Evolutionary conservation across 2,888 invertebrate genomes (phyloP), one percentile per base, ranked within the genome.

Genomic region (Elegia similella): DNA sequence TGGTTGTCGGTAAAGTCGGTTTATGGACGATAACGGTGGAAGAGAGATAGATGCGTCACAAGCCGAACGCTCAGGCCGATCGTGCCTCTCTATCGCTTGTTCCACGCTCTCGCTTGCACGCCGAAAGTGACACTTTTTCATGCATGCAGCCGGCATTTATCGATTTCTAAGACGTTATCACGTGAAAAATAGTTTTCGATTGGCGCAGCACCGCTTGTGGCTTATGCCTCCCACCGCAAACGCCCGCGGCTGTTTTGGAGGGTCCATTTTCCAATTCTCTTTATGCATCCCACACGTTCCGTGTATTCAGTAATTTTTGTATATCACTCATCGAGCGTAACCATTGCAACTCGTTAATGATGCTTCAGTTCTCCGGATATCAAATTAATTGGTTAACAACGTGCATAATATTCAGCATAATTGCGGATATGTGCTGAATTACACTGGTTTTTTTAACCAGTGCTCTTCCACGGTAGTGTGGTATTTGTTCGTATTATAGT

Each of bases 181-280:
- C n/a, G n/a, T n/a, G n/a, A n/a, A 23, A 3, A 23, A 23, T 23
- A 3, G 23, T 23, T 12, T 12, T 8, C 12, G 6, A n/a, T 38
- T 12, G n/a, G 3, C 6, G 5, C 10, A 34, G 3, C 1, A 12
- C 17, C 57, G 54, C 61, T 56, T 16, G 8, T 54, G 50, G 66
- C 63, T 63, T 60, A 34, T 66, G 12, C 57, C 65, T 70, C 69
- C 56, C 29, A 61, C 57, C 23, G 34, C 47, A n/a, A 23, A 61
- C 58, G 60, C 73, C 71, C 64, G 65, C 68, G 76, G 77, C 68
- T 71, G 72, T 72, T 75, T 75, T 74, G 72, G 65, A 69, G 70
- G 68, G 71, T 70, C 68, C 63, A 69, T 75, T 70, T 72, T 72
- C 70, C 75, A 73, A 73, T 76, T 68, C 70, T 61, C 70, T 75